A percentile compares a stretch with the other conserved stretches of the same genome.
Evolutionary conservation across 2,113 vertebrate genomes (phyloP).

Genomic region (Petromus typicus): DNA sequence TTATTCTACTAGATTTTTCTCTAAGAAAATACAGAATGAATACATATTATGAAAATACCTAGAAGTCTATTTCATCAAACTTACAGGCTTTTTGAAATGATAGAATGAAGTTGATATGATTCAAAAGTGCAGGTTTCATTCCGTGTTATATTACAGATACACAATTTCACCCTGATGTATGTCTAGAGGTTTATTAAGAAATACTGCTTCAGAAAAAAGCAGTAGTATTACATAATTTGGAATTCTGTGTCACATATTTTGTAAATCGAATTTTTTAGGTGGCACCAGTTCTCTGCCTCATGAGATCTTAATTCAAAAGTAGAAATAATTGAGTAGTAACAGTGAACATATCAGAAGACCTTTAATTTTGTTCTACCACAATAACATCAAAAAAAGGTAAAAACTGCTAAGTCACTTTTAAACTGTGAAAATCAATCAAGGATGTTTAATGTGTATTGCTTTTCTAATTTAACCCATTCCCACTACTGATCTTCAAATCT

Average conservation of each 20-base stretch:
- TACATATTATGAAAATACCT: background rate
- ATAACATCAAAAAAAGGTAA: accelerated
- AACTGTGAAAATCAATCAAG: background rate
- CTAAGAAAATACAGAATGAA: background rate
- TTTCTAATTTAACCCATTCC: background rate
- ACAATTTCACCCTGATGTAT: background rate
- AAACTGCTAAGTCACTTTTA: background rate
- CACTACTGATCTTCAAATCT: background rate
- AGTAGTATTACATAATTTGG: background rate
- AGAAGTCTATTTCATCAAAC: background rate
- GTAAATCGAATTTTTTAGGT: background rate
- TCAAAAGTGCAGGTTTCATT: background rate
- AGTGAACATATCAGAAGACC: background rate
- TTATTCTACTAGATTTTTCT: background rate
- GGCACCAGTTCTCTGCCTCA: background rate
- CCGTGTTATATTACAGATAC: background rate
- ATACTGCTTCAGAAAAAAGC: background rate
- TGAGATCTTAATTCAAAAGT: background rate
- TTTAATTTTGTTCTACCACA: background rate
- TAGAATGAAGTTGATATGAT: background rate
- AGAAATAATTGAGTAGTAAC: background rate
- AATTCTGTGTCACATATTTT: background rate
- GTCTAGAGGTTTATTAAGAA: background rate
- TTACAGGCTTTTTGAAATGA: background rate
- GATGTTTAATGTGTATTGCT: no score